These are phyloP conservation scores for Drosophila serrata DNA, from an alignment of 1,140 invertebrate genomes.

Conservation along the genomic window DNA sequence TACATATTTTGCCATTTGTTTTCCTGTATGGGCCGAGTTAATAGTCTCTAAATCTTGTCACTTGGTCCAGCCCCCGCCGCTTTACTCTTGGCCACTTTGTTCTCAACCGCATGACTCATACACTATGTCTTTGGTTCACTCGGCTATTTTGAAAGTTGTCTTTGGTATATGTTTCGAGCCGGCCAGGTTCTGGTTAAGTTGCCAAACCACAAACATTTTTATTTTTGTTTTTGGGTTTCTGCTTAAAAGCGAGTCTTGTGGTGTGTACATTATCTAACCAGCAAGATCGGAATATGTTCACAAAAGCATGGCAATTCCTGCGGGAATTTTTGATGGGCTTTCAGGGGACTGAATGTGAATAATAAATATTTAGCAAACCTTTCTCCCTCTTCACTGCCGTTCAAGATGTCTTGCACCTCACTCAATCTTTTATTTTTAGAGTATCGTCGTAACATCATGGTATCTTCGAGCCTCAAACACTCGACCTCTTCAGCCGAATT, in stretches of 20 bases:
- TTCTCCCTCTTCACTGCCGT: constrained; percentile 23
- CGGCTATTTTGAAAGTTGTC: constrained; percentile 67
- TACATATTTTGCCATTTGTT: not conserved
- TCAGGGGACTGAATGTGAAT: not conserved
- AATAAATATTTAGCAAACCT: constrained; percentile 6
- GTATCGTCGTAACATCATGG: constrained; percentile 20
- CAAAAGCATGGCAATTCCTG: not conserved
- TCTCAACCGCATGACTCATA: constrained; percentile 14
- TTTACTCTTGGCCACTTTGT: constrained; percentile 27
- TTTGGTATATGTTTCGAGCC: constrained; percentile 15
- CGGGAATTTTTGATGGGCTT: not conserved
- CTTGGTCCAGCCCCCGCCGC: constrained; percentile 29
- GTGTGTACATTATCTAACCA: constrained; percentile 45
- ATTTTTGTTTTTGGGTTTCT: constrained; percentile 3
- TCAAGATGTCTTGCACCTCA: constrained; percentile 14
- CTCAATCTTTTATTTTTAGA: constrained; percentile 31
- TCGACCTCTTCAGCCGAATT: constrained; percentile 41
- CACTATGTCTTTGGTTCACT: constrained; percentile 30
- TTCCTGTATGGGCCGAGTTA: constrained; percentile 11
- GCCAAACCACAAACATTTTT: constrained; percentile 47
- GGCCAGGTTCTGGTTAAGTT: constrained; percentile 37
- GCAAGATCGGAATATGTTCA: constrained; percentile 28
- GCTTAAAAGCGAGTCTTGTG: constrained; percentile 42
- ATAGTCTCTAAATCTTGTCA: constrained; percentile 26
- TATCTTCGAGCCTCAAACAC: constrained; percentile 12